These are phyloP conservation scores for Lomographa bimaculata DNA, from an alignment of 2,888 invertebrate species.

Conservation along the genomic window DNA sequence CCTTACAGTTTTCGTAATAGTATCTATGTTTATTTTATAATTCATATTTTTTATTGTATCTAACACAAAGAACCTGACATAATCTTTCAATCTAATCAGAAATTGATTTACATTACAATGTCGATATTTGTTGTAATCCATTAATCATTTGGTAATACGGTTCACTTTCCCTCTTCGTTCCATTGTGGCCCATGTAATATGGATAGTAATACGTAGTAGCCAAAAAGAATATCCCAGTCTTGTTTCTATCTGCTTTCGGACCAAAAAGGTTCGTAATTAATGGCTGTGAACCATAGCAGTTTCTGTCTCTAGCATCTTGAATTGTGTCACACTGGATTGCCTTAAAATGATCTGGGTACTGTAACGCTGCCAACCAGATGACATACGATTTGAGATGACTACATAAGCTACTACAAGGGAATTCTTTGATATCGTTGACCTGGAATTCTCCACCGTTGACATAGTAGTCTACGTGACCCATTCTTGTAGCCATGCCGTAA, in stretches of 20 bases:
- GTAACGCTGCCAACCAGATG: slow-evolving; percentile 36
- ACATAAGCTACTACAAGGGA: slow-evolving; percentile 25
- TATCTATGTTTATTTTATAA: too few relatives aligned
- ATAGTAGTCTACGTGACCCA: slow-evolving; percentile 41
- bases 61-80: too few relatives aligned
- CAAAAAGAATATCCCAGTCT: slow-evolving; percentile 46
- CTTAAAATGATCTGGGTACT: slow-evolving; percentile 35
- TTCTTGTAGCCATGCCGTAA: slow-evolving; percentile 28
- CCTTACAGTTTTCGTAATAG: too few relatives aligned
- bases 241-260: slow-evolving; percentile 36
- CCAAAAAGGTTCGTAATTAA: slow-evolving; percentile 31
- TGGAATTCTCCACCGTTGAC: slow-evolving; percentile 46
- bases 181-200: slow-evolving; percentile 40
- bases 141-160: too few relatives aligned
- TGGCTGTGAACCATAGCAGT: slow-evolving; percentile 37
- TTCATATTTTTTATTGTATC: too few relatives aligned
- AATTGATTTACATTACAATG: too few relatives aligned
- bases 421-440: slow-evolving; percentile 18
- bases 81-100: too few relatives aligned
- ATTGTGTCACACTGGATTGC: slow-evolving; percentile 37
- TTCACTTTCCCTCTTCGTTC: too few relatives aligned
- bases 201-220: slow-evolving; percentile 40
- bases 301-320: slow-evolving; percentile 32
- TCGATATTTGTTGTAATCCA: too few relatives aligned
- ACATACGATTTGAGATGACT: slow-evolving; percentile 17